Evolutionary conservation across 2,113 vertebrate genomes (phyloP), one percentile per base, ranked within the genome.

Genomic region (Phrynocephalus versicolor): DNA sequence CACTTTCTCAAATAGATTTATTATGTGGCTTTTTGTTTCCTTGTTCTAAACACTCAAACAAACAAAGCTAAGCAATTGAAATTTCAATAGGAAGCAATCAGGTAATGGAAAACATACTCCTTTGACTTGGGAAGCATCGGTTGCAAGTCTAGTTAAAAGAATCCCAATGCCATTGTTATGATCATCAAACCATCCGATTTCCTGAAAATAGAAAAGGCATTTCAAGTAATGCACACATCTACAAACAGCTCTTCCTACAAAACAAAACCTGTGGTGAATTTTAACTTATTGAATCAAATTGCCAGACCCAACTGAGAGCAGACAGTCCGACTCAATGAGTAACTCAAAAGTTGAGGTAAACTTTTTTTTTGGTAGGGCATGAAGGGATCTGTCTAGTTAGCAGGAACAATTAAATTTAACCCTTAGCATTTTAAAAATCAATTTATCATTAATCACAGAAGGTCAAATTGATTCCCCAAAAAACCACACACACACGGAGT

Each of bases 101-200:
- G 25, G 25, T 79, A 2, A 39, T 0, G 71, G 83, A 4, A 79
- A 2, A 39, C 92, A 74, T 94, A 96, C 96, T 94, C 96, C 96
- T 96, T 96, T 97, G 62, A 96, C 93, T 85, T 93, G 93, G 80
- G 95, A 97, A 89, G 96, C 96, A 92, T 97, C 97, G 81, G 96
- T 95, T 85, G 97, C 96, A 94, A 97, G 94, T 90, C 96, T 95
- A 82, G 97, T 97, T 79, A 97, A 90, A 79, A 97, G 93, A 92
- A 97, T 79, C 41, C 95, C 95, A 87, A 96, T 93, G 79, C 91
- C 93, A 92, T 96, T 95, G 83, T 93, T 94, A 89, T 94, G 95
- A 90, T 97, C 95, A 94, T 97, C 97, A 58, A 97, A 97, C 94
- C 96, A 96, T 67, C 93, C 95, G 76, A 95, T 67, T 65, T 96